phyloP scores from a whole-genome alignment of 2,113 vertebrate species.

The Serinus canaria region DNA sequence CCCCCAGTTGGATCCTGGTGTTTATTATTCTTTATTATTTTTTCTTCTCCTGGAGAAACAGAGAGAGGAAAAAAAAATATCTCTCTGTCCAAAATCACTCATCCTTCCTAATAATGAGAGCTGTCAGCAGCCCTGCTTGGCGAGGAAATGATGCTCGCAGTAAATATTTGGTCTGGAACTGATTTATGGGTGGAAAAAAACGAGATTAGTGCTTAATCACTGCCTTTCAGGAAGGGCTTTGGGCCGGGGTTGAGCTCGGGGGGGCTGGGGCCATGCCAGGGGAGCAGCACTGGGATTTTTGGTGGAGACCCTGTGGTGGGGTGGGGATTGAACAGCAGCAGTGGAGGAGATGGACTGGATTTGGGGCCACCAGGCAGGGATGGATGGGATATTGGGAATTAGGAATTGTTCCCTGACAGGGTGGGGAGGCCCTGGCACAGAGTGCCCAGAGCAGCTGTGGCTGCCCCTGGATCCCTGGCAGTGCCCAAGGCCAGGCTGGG shows the following conservation, averaged over 20 bases:
- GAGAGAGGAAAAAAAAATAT: slow-evolving; percentile 3
- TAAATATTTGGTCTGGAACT: slow-evolving; percentile 80
- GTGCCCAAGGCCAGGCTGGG: background rate
- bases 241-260: background rate
- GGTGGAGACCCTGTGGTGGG: accelerated
- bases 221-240: slow-evolving; percentile 37
- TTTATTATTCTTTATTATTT: background rate
- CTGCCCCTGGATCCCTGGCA: background rate
- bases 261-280: background rate
- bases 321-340: accelerated
- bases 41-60: background rate
- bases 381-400: accelerated
- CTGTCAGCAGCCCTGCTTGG: slow-evolving; percentile 71
- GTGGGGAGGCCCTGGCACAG: background rate
- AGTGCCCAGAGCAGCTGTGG: background rate
- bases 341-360: accelerated
- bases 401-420: background rate
- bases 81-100: slow-evolving; percentile 77
- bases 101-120: slow-evolving; percentile 75
- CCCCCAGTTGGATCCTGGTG: background rate
- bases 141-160: slow-evolving; percentile 75
- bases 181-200: slow-evolving; percentile 77
- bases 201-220: slow-evolving; percentile 71
- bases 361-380: accelerated
- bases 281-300: background rate